Conservation (phyloP, 2,888 invertebrate genomes). For the Campoplex nolae region DNA sequence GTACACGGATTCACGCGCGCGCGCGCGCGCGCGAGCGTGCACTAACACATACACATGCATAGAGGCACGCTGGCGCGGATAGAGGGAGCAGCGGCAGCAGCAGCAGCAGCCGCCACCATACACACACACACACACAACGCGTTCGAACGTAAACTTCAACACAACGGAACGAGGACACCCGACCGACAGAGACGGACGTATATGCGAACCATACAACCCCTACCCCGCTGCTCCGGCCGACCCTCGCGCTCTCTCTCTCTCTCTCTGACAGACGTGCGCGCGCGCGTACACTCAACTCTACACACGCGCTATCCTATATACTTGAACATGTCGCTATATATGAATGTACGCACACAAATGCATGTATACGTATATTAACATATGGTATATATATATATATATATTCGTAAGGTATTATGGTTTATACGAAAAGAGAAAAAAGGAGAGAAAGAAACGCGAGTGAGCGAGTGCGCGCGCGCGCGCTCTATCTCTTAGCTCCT, state of each 20-base stretch:
- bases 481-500: slow-evolving; percentile 48
- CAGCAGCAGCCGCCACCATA: background rate
- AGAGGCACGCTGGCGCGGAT: slow-evolving; percentile 23
- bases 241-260: background rate
- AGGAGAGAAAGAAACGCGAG: background rate
- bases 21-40: background rate
- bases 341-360: slow-evolving; percentile 13
- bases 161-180: slow-evolving; percentile 62
- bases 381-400: slow-evolving; percentile 4
- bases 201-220: slow-evolving; percentile 32
- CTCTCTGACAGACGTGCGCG: background rate
- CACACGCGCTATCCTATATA: background rate
- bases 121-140: slow-evolving; percentile 24
- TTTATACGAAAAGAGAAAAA: slow-evolving; percentile 1
- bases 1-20: slow-evolving; percentile 37
- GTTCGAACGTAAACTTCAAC: slow-evolving; percentile 26
- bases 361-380: background rate
- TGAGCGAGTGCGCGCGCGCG: slow-evolving; percentile 21
- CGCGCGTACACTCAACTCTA: background rate
- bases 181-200: slow-evolving; percentile 43
- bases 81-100: slow-evolving; percentile 26
- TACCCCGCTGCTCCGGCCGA: background rate
- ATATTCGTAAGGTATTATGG: background rate
- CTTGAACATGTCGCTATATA: background rate
- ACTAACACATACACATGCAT: slow-evolving; percentile 15